Evolutionary conservation across 2,888 invertebrate genomes (phyloP).

Genomic region (Acanthosepion esculentum): DNA sequence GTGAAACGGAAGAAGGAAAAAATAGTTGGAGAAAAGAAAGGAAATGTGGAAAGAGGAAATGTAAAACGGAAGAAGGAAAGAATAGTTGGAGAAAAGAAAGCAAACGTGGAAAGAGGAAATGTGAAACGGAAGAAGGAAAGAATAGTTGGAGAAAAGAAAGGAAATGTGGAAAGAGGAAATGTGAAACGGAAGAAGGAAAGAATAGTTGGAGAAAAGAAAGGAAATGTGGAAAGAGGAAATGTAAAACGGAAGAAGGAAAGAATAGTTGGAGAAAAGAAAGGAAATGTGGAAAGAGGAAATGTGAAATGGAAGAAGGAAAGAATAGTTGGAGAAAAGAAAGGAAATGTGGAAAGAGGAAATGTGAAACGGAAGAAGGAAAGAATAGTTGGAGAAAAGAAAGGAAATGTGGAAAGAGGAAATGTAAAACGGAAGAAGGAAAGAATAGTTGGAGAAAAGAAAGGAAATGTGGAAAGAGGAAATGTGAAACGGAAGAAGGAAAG

Average conservation of each 20-base stretch:
- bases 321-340: background rate
- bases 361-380: too few relatives aligned
- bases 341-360: background rate
- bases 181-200: too few relatives aligned
- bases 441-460: background rate
- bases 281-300: background rate
- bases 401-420: background rate
- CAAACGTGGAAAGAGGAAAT: background rate
- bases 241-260: accelerated
- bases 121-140: too few relatives aligned
- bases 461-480: background rate
- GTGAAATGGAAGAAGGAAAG: accelerated
- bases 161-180: background rate
- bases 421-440: accelerated
- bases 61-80: accelerated
- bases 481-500: too few relatives aligned
- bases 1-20: too few relatives aligned
- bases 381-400: background rate
- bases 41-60: background rate
- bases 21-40: background rate
- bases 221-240: background rate
- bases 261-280: background rate
- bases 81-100: background rate
- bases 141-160: background rate
- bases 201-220: background rate